Base-by-base conservation (phyloP, 2,113 vertebrate species). In the Amblyornis subalaris region DNA sequence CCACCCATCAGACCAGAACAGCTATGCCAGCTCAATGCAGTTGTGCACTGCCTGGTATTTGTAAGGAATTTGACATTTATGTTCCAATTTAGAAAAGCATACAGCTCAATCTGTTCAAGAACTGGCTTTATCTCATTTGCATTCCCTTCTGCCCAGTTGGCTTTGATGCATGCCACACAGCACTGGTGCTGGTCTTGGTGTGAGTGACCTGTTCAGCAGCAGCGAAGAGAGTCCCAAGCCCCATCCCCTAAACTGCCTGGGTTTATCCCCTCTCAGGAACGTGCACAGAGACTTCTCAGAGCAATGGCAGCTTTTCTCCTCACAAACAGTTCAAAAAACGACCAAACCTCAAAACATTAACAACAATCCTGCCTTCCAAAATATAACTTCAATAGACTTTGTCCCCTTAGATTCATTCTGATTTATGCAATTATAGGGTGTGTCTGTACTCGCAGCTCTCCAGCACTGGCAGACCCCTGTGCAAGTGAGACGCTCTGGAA, bases 41-140 rank as follows among this genome's bases (percentile, higher is more conserved):
- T 54, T 74, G 51, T 0, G 3, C 40, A 42, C 48, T 77, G 74
- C 48, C 54, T 94, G 93, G 78, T 67, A 96, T 96, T 97, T 94
- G 61, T 29, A 91, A 91, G 82, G 95, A 96, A 96, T 96, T 84
- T 96, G 96, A 96, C 94, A 96, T 97, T 97, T 96, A 51, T 44
- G 17, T 67, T 91, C 69, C 38, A 58, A 64, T 86, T 93, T 86
- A 91, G 36, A 61, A 92, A 91, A 89, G 55, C 64, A 83, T 22
- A 96, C 69, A 92, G 85, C 62, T 61, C 78, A 61, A 79, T 80
- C 85, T 95, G 90, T 96, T 72, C 53, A 76, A 91, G 73, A 78
- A 94, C 48, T 47, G 64, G 45, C 67, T 88, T 83, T 24, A 86
- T 66, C 24, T 64, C 44, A 71, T 84, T 79, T 61, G 84, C 66